These are phyloP conservation scores for Brachionichthys hirsutus DNA, from an alignment of 2,113 vertebrate species.

Conservation along the genomic window DNA sequence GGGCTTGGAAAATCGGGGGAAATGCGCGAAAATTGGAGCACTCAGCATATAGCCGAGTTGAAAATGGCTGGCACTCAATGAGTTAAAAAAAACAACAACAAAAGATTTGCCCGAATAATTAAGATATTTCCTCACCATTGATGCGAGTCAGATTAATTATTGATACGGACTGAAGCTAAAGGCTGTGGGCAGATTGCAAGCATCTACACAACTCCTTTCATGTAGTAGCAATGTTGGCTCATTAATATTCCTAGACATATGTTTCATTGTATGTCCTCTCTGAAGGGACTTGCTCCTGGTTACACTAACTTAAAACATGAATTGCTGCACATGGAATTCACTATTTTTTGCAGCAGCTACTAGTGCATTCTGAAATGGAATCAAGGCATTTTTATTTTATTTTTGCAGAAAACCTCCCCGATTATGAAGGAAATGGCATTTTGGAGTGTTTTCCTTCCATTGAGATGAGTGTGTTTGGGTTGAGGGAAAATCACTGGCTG, in stretches of 20 bases:
- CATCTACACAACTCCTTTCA: conserved; percentile 10
- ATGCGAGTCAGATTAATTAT: conserved; percentile 29
- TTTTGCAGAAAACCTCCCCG: conserved; percentile 33
- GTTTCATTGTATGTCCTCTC: conserved; percentile 14
- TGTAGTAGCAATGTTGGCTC: conserved; percentile 1
- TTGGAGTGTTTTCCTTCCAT: conserved; percentile 59
- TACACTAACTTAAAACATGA: conserved; percentile 34
- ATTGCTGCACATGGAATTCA: conserved; percentile 18
- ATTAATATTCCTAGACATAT: conserved; percentile 29
- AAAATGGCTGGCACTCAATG: no score
- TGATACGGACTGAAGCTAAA: conserved; percentile 14
- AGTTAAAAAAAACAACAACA: no score
- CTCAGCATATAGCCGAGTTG: no score
- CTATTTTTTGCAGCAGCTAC: conserved; percentile 12
- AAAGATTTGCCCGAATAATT: no score
- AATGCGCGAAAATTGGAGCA: no score
- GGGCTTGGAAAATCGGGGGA: no score
- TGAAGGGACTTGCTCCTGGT: not conserved
- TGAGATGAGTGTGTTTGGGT: conserved; percentile 63
- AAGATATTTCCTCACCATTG: no score
- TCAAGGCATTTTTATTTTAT: conserved; percentile 31
- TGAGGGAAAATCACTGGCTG: conserved; percentile 55
- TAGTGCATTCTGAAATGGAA: conserved; percentile 23
- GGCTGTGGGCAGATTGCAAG: not conserved
- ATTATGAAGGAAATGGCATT: conserved; percentile 42